Percentiles rank a stretch among this genome's conserved stretches.
Evolutionary conservation across 2,113 vertebrate species (phyloP).

Genomic region (Phrynosoma platyrhinos): DNA sequence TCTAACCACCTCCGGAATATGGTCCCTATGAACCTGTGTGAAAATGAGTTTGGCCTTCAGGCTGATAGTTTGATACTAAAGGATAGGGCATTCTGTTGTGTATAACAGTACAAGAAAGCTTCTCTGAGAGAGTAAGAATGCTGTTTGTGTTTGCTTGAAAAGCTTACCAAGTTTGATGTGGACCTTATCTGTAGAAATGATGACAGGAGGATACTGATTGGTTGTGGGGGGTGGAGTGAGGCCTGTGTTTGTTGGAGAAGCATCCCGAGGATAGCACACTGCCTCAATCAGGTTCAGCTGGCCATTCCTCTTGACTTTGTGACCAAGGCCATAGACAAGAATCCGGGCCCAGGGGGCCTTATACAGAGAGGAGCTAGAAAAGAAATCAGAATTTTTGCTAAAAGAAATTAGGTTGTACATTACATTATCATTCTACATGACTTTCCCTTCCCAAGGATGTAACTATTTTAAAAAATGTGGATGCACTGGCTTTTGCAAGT

Average conservation of each 20-base stretch:
- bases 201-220: conserved; percentile 94
- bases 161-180: conserved; percentile 92
- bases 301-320: conserved; percentile 94
- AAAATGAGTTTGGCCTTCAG: too few relatives aligned
- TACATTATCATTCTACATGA: not conserved
- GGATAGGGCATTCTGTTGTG: too few relatives aligned
- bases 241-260: conserved; percentile 96
- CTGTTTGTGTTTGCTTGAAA: too few relatives aligned
- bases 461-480: not conserved
- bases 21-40: not conserved
- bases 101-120: not conserved
- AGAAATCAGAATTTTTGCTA: not conserved
- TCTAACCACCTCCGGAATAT: not conserved
- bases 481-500: too few relatives aligned
- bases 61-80: too few relatives aligned
- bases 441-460: not conserved
- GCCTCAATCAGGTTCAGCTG: conserved; percentile 96
- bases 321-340: conserved; percentile 92
- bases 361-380: conserved; percentile 91
- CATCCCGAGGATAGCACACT: conserved; percentile 92
- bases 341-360: conserved; percentile 96
- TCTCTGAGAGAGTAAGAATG: not conserved
- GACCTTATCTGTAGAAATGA: conserved; percentile 94
- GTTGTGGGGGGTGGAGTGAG: conserved; percentile 94
- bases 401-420: rapidly evolving